Conservation (phyloP, 2,797 vertebrate species). For the Holocentrus rufus region DNA sequence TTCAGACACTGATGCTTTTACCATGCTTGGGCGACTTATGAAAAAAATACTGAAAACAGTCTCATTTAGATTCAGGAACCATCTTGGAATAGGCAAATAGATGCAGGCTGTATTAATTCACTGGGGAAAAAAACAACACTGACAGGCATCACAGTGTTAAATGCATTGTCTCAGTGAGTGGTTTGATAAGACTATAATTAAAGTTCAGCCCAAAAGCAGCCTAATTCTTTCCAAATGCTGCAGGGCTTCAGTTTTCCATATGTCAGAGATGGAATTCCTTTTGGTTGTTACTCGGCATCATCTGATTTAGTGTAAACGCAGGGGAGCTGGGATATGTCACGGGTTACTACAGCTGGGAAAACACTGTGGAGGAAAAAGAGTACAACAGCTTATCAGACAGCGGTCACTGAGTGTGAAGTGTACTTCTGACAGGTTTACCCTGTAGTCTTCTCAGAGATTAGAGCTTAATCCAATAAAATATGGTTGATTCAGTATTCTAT, state of each 20-base stretch:
- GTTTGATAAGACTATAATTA: conserved; percentile 17
- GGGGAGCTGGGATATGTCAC: background rate
- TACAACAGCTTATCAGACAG: background rate
- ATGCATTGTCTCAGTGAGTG: conserved; percentile 26
- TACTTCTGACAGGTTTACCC: conserved; percentile 15
- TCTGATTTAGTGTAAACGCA: conserved; percentile 9
- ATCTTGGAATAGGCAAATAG: conserved; percentile 17
- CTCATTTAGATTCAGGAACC: conserved; percentile 11
- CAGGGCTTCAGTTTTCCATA: conserved; percentile 4
- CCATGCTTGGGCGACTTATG: conserved; percentile 46
- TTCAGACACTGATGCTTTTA: conserved; percentile 66
- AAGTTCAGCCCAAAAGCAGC: conserved; percentile 15
- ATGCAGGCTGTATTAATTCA: conserved; percentile 16
- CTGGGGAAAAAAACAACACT: background rate
- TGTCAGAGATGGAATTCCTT: conserved; percentile 34
- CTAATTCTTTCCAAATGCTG: conserved; percentile 43
- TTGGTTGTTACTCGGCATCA: conserved; percentile 16
- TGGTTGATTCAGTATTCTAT: conserved; percentile 45
- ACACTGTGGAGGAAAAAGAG: background rate
- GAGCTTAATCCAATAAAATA: conserved; percentile 60
- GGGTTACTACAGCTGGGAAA: background rate
- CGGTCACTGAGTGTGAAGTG: conserved; percentile 11
- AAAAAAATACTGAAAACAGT: conserved; percentile 24
- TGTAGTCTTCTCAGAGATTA: conserved; percentile 32
- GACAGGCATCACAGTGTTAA: background rate